These are phyloP conservation scores for Clinocottus analis DNA, from an alignment of 2,113 vertebrate genomes.

Conservation along the genomic window DNA sequence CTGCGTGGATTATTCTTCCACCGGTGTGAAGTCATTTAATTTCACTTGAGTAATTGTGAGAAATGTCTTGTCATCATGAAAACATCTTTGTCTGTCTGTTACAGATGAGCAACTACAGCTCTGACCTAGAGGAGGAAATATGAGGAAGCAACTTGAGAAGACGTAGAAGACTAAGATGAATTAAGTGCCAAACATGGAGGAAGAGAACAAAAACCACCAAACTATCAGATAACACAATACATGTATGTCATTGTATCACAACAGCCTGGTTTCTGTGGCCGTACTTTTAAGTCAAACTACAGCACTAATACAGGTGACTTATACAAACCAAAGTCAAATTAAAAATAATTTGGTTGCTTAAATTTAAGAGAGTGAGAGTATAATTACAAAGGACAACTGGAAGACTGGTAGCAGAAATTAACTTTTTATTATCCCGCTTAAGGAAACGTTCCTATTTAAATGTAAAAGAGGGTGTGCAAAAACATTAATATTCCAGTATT, in stretches of 20 bases:
- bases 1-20: neutral
- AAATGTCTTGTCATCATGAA: conserved; percentile 3
- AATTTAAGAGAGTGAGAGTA: conserved; percentile 2
- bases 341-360: conserved; percentile 3
- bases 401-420: conserved; percentile 3
- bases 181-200: conserved; percentile 77
- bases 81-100: conserved; percentile 35
- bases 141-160: conserved; percentile 68
- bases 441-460: neutral
- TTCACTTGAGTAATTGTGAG: conserved; percentile 48
- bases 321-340: conserved; percentile 2
- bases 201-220: conserved; percentile 69
- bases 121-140: conserved; percentile 83
- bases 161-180: conserved; percentile 40
- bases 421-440: conserved; percentile 8
- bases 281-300: conserved; percentile 6
- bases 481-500: conserved; percentile 36
- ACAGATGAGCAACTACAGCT: conserved; percentile 84
- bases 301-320: conserved; percentile 9
- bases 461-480: conserved; percentile 16
- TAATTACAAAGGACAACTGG: conserved; percentile 32
- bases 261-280: conserved; percentile 29
- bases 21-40: neutral
- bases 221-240: conserved; percentile 47
- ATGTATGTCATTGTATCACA: conserved; percentile 38